Conservation (phyloP, 2,888 invertebrate genomes). For the Tanypteryx hageni region DNA sequence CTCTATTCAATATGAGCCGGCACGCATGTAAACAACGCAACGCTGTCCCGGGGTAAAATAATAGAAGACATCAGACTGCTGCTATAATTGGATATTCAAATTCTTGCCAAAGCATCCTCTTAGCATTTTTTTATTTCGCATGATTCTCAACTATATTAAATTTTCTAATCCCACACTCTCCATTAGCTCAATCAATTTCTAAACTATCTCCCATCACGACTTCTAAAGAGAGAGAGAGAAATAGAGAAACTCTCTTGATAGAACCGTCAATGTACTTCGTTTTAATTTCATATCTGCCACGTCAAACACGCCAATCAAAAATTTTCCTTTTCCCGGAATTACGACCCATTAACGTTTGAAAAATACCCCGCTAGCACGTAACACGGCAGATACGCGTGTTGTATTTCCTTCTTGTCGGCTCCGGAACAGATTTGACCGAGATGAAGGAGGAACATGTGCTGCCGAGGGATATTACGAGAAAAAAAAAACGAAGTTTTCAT, state of each 20-base stretch:
- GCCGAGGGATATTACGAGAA: not conserved
- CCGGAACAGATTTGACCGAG: not conserved
- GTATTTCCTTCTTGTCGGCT: not conserved
- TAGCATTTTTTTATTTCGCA: not conserved
- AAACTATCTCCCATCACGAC: not conserved
- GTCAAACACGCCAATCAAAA: not conserved
- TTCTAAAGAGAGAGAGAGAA: not conserved
- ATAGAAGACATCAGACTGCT: too few relatives aligned
- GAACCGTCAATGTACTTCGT: not conserved
- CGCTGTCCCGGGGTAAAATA: too few relatives aligned
- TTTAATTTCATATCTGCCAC: not conserved
- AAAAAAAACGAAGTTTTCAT: constrained; percentile 29
- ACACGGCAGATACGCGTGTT: not conserved
- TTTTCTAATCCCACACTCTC: not conserved
- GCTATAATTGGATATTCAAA: not conserved
- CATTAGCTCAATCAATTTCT: constrained; percentile 21
- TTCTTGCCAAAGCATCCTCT: not conserved
- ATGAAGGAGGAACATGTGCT: constrained; percentile 8
- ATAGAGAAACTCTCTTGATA: not conserved
- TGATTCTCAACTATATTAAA: not conserved
- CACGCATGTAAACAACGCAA: too few relatives aligned
- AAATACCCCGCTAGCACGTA: not conserved
- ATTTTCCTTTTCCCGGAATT: not conserved
- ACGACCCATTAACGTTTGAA: constrained; percentile 12
- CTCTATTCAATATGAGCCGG: too few relatives aligned